phyloP scores from a whole-genome alignment of 2,888 invertebrate species.

The Myopa testacea region DNA sequence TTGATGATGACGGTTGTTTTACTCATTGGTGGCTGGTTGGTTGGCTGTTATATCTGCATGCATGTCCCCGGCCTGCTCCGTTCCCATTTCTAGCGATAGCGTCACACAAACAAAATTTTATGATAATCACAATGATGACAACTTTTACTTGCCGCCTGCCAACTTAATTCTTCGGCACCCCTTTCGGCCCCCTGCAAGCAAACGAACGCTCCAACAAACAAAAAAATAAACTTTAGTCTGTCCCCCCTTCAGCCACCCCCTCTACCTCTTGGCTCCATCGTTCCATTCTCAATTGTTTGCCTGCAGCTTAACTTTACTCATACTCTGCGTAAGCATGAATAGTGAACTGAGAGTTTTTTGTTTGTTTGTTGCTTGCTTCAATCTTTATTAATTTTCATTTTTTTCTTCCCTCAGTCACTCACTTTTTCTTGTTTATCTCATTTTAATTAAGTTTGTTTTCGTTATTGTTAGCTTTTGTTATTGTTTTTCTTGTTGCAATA shows the following conservation, averaged over 20 bases:
- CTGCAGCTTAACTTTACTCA: background rate
- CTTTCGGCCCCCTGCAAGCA: background rate
- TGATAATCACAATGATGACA: constrained; percentile 36
- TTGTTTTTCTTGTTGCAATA: constrained; percentile 28
- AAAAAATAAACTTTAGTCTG: background rate
- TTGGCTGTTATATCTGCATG: background rate
- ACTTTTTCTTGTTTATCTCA: background rate
- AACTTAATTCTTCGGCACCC: background rate
- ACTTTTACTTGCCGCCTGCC: constrained; percentile 30
- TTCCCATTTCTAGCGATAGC: constrained; percentile 27
- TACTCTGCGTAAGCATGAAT: background rate
- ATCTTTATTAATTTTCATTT: background rate
- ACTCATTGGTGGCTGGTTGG: background rate
- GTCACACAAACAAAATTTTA: constrained; percentile 25
- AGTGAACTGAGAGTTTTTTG: background rate
- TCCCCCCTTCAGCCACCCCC: background rate
- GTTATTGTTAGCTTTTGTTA: background rate
- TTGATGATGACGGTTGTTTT: background rate
- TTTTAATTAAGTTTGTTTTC: constrained; percentile 10
- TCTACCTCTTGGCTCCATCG: background rate
- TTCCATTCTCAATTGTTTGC: background rate
- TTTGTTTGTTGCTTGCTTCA: background rate
- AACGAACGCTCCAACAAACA: no score
- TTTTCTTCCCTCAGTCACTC: background rate
- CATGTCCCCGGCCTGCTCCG: background rate